Percentiles rank a stretch among this genome's conserved stretches.
Conservation (phyloP, 1,140 invertebrate species). For the Pogonognathellus flavescens region DNA sequence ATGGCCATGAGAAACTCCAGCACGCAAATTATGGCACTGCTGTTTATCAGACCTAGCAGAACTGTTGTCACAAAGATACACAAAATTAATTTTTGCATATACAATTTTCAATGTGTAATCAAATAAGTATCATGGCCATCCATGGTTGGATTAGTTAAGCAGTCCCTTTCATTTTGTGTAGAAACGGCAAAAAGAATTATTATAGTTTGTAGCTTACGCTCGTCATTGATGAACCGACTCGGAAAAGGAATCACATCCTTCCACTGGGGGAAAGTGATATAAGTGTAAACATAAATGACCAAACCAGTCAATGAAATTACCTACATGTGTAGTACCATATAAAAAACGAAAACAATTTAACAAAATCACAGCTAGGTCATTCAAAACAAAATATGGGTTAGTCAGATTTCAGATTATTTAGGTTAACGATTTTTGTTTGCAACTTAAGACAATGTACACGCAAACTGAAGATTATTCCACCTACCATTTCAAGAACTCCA, state of each 20-base stretch:
- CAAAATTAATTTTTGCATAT: not conserved
- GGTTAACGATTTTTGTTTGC: not conserved
- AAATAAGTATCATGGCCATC: too few species aligned
- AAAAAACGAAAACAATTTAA: not conserved
- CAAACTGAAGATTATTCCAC: not conserved
- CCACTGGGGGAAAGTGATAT: slow-evolving; percentile 3
- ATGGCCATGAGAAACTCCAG: slow-evolving; percentile 32
- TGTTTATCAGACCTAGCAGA: slow-evolving; percentile 17
- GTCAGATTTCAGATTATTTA: too few species aligned
- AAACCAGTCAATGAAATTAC: not conserved
- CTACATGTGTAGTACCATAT: not conserved
- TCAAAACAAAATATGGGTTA: too few species aligned
- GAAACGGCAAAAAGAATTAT: too few species aligned
- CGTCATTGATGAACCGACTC: not conserved
- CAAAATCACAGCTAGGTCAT: too few species aligned
- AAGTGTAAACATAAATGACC: not conserved
- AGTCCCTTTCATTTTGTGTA: too few species aligned
- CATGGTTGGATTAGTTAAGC: too few species aligned
- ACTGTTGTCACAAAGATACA: not conserved
- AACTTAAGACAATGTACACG: not conserved
- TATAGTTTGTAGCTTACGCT: not conserved
- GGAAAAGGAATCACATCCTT: slow-evolving; percentile 23
- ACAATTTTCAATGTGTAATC: too few species aligned
- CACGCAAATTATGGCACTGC: slow-evolving; percentile 15
- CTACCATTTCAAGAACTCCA: slow-evolving; percentile 8